Conservation (phyloP, 1,140 invertebrate genomes). For the Trichonephila inaurata region DNA sequence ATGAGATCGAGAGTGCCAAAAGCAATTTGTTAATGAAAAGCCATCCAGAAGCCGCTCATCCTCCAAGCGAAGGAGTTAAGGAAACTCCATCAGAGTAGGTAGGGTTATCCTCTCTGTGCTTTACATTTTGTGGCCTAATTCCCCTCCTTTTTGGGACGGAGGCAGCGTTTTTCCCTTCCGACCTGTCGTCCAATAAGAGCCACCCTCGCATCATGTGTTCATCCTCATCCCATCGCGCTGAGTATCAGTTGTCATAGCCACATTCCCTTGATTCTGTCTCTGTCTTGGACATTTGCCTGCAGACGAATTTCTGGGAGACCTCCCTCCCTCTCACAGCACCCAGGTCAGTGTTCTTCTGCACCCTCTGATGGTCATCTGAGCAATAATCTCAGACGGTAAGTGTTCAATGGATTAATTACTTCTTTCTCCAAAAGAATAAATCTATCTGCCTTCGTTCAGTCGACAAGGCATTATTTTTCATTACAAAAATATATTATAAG, state of each 20-base stretch:
- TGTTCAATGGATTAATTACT: not conserved
- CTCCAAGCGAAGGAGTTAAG: not conserved
- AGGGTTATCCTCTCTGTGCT: not conserved
- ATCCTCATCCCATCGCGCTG: conserved; percentile 36
- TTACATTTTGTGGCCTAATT: conserved; percentile 10
- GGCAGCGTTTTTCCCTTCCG: conserved; percentile 8
- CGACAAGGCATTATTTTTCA: too few species aligned
- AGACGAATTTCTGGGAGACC: conserved; percentile 15
- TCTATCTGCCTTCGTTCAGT: not conserved
- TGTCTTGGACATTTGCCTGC: conserved; percentile 49
- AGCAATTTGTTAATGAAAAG: conserved; percentile 10
- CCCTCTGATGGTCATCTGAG: conserved; percentile 54
- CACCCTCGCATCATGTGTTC: conserved; percentile 54
- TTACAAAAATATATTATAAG: too few species aligned
- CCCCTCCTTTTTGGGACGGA: conserved; percentile 65
- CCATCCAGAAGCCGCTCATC: not conserved
- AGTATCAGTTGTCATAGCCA: conserved; percentile 68
- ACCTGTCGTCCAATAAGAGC: conserved; percentile 61
- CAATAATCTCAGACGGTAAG: conserved; percentile 36
- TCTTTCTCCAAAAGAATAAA: not conserved
- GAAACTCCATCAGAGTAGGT: conserved; percentile 11
- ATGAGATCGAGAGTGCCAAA: not conserved
- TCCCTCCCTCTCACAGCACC: conserved; percentile 15
- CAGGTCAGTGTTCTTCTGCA: conserved; percentile 30
- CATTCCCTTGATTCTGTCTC: conserved; percentile 55